Evolutionary conservation across 2,888 invertebrate species (phyloP), one percentile per base, ranked within the genome.

Genomic region (Drosophila planitibia): DNA sequence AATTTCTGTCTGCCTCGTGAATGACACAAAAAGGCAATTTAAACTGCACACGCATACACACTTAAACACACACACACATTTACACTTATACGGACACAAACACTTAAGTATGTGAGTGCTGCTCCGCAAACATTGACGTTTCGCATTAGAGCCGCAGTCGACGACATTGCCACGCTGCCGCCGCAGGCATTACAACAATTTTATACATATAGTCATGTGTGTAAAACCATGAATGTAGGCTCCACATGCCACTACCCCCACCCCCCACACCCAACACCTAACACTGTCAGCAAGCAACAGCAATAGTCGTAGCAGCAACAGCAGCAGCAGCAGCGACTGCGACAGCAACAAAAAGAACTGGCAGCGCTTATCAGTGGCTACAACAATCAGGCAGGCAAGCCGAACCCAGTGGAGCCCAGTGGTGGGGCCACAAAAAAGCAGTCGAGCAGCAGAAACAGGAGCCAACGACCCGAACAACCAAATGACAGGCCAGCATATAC

Each of bases 381-480:
- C 81, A 85, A 85, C 80, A 88, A 80, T 85, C 71, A 80, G 69
- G 59, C 83, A 64, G 74, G 41, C 68, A 51, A 35, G 52, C 52
- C 54, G 60, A 58, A 71, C 62, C 61, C 51, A 58, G 65, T 22
- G 57, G 41, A 57, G 59, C 54, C 41, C 62, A 68, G 52, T 41
- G 61, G 44, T 55, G 70, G 70, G 39, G 55, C 66, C 53, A 63
- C 79, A 72, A 69, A 65, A 78, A 81, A 61, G 49, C 63, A 66
- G 69, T 70, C 53, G 52, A 79, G 59, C 62, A 74, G 58, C 68
- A 70, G 70, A 54, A 70, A 67, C 65, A 70, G 66, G 64, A 81
- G 89, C 68, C 83, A 89, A 87, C 85, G 85, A 89, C 88, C 88
- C 74, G 71, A 72, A 52, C 85, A 75, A 70, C 82, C 69, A 79